Percentiles rank a stretch among this genome's conserved stretches.
These are phyloP conservation scores for Colius striatus DNA, from an alignment of 2,113 vertebrate genomes.

Conservation along the genomic window DNA sequence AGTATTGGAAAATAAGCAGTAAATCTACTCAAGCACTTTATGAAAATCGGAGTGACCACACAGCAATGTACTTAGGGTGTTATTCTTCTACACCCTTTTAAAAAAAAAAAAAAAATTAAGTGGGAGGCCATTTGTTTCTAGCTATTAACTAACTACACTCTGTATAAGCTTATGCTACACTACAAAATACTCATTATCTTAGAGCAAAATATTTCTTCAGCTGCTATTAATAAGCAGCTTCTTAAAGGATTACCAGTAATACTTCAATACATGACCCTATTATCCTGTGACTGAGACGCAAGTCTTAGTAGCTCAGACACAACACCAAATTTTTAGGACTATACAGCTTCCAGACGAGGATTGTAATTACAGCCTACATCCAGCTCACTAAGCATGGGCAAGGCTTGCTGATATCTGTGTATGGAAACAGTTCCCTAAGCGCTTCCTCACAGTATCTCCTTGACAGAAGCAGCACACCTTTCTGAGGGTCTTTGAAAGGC, in stretches of 20 bases:
- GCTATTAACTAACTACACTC: background rate
- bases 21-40: background rate
- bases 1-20: background rate
- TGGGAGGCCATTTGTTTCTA: background rate
- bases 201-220: background rate
- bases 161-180: background rate
- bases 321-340: background rate
- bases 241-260: slow-evolving; percentile 11
- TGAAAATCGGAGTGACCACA: background rate
- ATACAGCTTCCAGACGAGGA: background rate
- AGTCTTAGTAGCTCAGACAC: background rate
- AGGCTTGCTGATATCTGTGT: background rate
- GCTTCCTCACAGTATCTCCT: background rate
- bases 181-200: background rate
- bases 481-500: background rate
- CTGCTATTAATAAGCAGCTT: background rate
- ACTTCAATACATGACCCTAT: background rate
- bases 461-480: background rate
- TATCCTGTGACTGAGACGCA: background rate
- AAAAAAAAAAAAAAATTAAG: too few species aligned
- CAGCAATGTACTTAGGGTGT: background rate
- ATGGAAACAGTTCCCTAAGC: background rate
- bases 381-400: background rate
- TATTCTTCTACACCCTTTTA: background rate
- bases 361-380: background rate